These are phyloP conservation scores for Aleiodes testaceus DNA, from an alignment of 2,888 invertebrate species.

Conservation along the genomic window DNA sequence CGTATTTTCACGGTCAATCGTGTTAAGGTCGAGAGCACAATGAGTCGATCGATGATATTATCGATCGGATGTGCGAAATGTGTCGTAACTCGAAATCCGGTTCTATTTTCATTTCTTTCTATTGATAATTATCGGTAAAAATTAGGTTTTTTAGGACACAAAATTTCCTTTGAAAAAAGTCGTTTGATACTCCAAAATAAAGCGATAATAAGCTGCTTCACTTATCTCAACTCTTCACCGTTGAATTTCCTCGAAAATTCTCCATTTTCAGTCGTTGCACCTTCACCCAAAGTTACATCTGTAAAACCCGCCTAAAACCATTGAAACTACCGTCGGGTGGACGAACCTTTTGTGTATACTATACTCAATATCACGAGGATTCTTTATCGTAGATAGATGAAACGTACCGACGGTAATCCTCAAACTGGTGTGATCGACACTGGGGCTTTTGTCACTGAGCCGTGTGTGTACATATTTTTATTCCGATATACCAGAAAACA, in stretches of 20 bases:
- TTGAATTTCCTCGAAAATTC: not conserved
- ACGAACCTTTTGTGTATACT: not conserved
- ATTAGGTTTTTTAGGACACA: too few species aligned
- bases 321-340: conserved; percentile 4
- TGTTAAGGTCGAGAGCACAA: too few species aligned
- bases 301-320: not conserved
- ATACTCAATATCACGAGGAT: conserved; percentile 37
- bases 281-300: not conserved
- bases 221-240: not conserved
- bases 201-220: too few species aligned
- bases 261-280: not conserved
- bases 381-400: conserved; percentile 60
- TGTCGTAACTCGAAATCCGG: too few species aligned
- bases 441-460: conserved; percentile 21
- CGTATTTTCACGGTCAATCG: too few species aligned
- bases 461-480: not conserved
- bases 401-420: conserved; percentile 61
- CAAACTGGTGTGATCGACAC: conserved; percentile 52
- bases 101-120: too few species aligned
- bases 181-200: too few species aligned
- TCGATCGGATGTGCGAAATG: too few species aligned
- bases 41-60: too few species aligned
- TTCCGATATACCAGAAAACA: conserved; percentile 6
- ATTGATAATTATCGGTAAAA: too few species aligned
- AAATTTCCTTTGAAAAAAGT: too few species aligned